Conservation (phyloP, 2,113 vertebrate species). For the Cryptomyrus ogoouensis region DNA sequence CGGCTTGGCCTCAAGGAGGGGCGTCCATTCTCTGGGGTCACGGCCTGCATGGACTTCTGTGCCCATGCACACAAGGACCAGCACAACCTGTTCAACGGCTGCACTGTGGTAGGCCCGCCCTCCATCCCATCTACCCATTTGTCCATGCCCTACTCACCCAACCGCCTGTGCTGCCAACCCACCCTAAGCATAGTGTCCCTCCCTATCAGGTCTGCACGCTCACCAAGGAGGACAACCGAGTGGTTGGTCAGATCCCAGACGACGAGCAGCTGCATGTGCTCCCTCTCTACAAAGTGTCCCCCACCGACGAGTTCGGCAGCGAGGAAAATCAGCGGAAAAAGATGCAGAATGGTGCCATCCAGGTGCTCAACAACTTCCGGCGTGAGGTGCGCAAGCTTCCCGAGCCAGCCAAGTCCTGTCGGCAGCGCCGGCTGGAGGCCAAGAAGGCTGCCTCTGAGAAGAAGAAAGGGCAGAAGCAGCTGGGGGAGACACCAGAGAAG, state of each 20-base stretch:
- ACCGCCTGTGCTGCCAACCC: not conserved
- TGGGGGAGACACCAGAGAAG: constrained; percentile 80
- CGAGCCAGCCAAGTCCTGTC: constrained; percentile 90
- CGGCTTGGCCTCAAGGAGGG: constrained; percentile 88
- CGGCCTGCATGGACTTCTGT: constrained; percentile 98
- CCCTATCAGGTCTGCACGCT: constrained; percentile 85
- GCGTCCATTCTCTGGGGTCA: constrained; percentile 91
- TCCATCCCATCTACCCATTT: not conserved
- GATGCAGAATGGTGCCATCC: constrained; percentile 84
- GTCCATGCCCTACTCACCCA: not conserved
- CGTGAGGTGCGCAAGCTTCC: constrained; percentile 88
- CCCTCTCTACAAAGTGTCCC: constrained; percentile 84
- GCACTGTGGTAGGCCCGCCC: constrained; percentile 83
- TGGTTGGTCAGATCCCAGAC: constrained; percentile 75
- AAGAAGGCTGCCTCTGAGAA: constrained; percentile 85
- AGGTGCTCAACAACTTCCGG: constrained; percentile 85
- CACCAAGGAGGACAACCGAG: constrained; percentile 93
- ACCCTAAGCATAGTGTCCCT: not conserved
- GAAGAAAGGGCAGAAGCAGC: constrained; percentile 87
- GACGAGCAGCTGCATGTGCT: constrained; percentile 95
- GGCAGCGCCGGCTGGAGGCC: constrained; percentile 86
- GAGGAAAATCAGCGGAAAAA: constrained; percentile 84
- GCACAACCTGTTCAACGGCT: constrained; percentile 95
- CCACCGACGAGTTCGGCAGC: constrained; percentile 82
- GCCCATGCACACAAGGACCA: constrained; percentile 98